Evolutionary conservation across 2,888 invertebrate genomes (phyloP).

Genomic region (Helobdella robusta): DNA sequence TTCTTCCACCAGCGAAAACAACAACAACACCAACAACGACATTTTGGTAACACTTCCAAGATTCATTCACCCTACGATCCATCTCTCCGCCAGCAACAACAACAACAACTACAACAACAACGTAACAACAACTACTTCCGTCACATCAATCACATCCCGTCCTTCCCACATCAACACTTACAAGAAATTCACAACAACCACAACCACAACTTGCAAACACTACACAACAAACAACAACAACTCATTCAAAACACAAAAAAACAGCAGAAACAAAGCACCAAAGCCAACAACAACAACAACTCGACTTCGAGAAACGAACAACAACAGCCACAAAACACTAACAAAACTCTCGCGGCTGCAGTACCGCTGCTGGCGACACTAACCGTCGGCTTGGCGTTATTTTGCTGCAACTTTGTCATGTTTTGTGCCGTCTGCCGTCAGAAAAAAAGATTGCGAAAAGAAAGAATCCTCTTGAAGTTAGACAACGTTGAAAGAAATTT

Average conservation of each 20-base stretch:
- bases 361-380: conserved; percentile 12
- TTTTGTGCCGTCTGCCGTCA: conserved; percentile 12
- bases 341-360: background rate
- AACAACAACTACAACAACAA: too few relatives aligned
- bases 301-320: too few relatives aligned
- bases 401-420: conserved; percentile 17
- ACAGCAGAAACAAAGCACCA: too few relatives aligned
- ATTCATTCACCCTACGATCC: too few relatives aligned
- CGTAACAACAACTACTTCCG: too few relatives aligned
- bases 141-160: background rate
- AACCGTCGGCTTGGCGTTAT: conserved; percentile 8
- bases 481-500: background rate
- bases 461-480: background rate
- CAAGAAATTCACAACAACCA: conserved; percentile 4
- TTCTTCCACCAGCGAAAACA: too few relatives aligned
- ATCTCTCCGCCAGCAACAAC: too few relatives aligned
- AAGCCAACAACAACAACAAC: too few relatives aligned
- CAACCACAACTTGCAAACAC: background rate
- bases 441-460: conserved; percentile 1
- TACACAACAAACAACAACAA: too few relatives aligned
- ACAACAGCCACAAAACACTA: background rate
- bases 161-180: background rate
- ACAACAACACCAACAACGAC: too few relatives aligned
- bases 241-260: too few relatives aligned
- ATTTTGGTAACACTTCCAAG: too few relatives aligned